Percentiles rank a stretch among this genome's conserved stretches.
Conservation (phyloP, 2,797 vertebrate genomes). For the Acridotheres tristis region DNA sequence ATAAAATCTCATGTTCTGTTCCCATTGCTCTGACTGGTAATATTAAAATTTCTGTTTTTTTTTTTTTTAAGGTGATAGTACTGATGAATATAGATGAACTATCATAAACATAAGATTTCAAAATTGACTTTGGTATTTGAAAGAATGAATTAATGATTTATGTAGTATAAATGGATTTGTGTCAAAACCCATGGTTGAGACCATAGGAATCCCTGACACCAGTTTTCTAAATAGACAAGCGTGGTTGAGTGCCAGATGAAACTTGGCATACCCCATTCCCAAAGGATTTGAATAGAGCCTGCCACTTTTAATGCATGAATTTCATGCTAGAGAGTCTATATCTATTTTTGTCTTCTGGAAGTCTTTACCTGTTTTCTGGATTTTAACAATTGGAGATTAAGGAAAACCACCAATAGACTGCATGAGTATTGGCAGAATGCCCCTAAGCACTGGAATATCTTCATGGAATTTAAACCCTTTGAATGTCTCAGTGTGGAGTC, state of each 20-base stretch:
- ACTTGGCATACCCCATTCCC: slow-evolving; percentile 40
- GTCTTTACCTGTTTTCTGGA: slow-evolving; percentile 29
- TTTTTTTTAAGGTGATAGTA: slow-evolving; percentile 5
- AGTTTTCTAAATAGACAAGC: slow-evolving; percentile 27
- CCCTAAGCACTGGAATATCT: background rate
- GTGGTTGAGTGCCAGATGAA: slow-evolving; percentile 41
- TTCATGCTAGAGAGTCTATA: background rate
- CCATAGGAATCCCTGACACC: slow-evolving; percentile 18
- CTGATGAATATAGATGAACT: slow-evolving; percentile 57
- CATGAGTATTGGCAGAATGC: background rate
- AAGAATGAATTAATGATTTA: slow-evolving; percentile 53
- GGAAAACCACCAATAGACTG: background rate
- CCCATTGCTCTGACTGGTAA: slow-evolving; percentile 33
- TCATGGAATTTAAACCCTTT: background rate
- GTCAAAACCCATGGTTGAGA: slow-evolving; percentile 21
- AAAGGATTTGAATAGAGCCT: slow-evolving; percentile 27
- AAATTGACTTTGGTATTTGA: slow-evolving; percentile 45
- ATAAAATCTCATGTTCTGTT: slow-evolving; percentile 30
- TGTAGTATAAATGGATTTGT: slow-evolving; percentile 39
- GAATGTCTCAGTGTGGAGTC: background rate
- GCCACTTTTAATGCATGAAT: slow-evolving; percentile 26
- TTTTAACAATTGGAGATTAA: slow-evolving; percentile 39
- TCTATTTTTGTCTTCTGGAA: slow-evolving; percentile 41
- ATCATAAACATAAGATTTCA: slow-evolving; percentile 57
- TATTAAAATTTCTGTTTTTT: slow-evolving; percentile 29